These are phyloP conservation scores for Leucophora obtusa DNA, from an alignment of 2,888 invertebrate species.

Conservation along the genomic window DNA sequence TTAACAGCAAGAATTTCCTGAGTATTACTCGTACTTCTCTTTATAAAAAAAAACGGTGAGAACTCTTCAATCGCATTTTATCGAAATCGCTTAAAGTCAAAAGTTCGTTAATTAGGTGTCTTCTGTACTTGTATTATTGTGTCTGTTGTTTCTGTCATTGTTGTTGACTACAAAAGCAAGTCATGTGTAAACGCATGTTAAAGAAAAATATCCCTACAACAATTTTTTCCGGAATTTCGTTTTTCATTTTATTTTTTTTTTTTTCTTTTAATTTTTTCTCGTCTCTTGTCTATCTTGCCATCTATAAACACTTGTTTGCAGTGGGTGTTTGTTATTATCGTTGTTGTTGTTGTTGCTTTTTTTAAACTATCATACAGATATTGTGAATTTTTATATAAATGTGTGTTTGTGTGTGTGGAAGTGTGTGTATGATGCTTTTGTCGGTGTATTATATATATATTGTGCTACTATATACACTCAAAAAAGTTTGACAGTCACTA, in stretches of 20 bases:
- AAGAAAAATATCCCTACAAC: conserved; percentile 28
- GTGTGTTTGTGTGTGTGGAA: conserved; percentile 14
- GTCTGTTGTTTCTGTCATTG: conserved; percentile 39
- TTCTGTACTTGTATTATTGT: conserved; percentile 18
- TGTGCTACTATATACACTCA: too few relatives aligned
- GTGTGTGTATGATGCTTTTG: conserved; percentile 4
- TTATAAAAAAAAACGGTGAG: too few relatives aligned
- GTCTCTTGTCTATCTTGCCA: conserved; percentile 58
- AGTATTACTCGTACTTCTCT: too few relatives aligned
- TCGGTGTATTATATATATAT: too few relatives aligned
- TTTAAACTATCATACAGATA: conserved; percentile 46
- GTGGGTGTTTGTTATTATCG: conserved; percentile 61
- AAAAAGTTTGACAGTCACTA: too few relatives aligned
- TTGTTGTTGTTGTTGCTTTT: conserved; percentile 58
- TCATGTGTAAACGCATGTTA: conserved; percentile 60
- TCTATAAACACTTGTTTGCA: conserved; percentile 66
- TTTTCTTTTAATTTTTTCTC: conserved; percentile 9
- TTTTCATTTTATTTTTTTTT: conserved; percentile 1
- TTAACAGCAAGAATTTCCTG: too few relatives aligned
- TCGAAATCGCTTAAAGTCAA: too few relatives aligned
- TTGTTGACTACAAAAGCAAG: conserved; percentile 54
- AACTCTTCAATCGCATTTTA: too few relatives aligned
- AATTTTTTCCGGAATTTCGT: background rate
- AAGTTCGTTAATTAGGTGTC: too few relatives aligned
- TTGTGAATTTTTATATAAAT: background rate